phyloP scores from a whole-genome alignment of 2,797 vertebrate species.

The Calcarius lapponicus region DNA sequence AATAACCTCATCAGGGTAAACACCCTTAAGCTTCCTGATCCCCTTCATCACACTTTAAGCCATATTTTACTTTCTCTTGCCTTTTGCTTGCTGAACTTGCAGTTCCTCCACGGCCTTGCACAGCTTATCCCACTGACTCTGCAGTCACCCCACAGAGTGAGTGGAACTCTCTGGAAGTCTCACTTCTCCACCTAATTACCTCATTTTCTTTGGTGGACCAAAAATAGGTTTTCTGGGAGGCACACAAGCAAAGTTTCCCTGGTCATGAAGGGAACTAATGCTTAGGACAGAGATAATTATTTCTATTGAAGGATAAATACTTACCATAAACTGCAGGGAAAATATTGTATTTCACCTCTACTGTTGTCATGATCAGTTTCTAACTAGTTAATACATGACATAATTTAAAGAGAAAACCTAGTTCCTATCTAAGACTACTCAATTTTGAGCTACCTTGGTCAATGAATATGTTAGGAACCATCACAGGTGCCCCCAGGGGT shows the following conservation, averaged over 20 bases:
- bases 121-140: background rate
- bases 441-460: background rate
- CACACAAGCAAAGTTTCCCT: background rate
- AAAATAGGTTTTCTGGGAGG: background rate
- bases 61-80: slow-evolving; percentile 42
- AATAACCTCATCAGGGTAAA: slow-evolving; percentile 62
- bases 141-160: background rate
- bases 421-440: background rate
- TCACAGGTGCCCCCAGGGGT: background rate
- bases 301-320: background rate
- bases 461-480: background rate
- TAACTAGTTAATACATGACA: background rate
- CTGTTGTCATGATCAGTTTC: background rate
- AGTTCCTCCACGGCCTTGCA: background rate
- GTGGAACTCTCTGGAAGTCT: background rate
- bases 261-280: background rate
- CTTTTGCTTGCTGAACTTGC: background rate
- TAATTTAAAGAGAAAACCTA: background rate
- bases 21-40: slow-evolving; percentile 62
- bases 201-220: background rate
- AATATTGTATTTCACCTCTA: background rate
- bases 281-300: background rate
- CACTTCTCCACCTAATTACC: background rate
- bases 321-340: background rate
- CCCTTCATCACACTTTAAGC: slow-evolving; percentile 11